Evolutionary conservation across 1,140 invertebrate genomes (phyloP), one percentile per base, ranked within the genome.

Genomic region (Drosophila kepulauana): DNA sequence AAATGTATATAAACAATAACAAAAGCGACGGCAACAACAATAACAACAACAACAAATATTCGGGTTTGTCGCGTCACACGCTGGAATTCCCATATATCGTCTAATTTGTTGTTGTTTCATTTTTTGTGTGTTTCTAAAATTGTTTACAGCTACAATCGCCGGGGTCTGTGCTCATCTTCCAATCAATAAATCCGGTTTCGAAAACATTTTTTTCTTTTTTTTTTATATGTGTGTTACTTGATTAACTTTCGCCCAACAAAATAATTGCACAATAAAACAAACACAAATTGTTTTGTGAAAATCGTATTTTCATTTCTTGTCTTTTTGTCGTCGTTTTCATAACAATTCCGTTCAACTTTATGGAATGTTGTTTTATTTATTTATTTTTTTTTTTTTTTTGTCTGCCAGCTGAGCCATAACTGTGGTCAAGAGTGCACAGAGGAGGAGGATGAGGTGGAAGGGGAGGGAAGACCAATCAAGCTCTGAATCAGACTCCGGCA

Each of bases 41-140:
- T n/a, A 33, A 46, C 35, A 51, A 30, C 57, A 73, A 68, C 66
- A 61, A 25, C 66, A 73, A 49, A 80, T 49, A 58, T 85, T 86
- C 81, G 86, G 85, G 81, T 84, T 85, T 65, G 67, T 77, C 78
- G 75, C 85, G 86, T 90, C 85, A 89, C 86, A 89, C 78, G 81
- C 71, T 89, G 85, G 85, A 89, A 89, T 89, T 89, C 85, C 85
- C 85, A 80, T 89, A 89, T 89, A 78, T 88, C 82, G 82, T 81
- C 75, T 87, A 86, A 75, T 64, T 81, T 79, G 67, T 78, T 85
- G 78, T 78, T 85, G 77, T 76, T 41, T 84, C 49, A 49, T 59
- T 71, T 78, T 63, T 68, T 59, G 7, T 75, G 79, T 89, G 65
- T 75, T 66, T 70, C 74, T 85, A 85, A 84, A 88, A 88, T 88